Evolutionary conservation across 1,140 invertebrate species (phyloP).

Genomic region (Megathymus violae): DNA sequence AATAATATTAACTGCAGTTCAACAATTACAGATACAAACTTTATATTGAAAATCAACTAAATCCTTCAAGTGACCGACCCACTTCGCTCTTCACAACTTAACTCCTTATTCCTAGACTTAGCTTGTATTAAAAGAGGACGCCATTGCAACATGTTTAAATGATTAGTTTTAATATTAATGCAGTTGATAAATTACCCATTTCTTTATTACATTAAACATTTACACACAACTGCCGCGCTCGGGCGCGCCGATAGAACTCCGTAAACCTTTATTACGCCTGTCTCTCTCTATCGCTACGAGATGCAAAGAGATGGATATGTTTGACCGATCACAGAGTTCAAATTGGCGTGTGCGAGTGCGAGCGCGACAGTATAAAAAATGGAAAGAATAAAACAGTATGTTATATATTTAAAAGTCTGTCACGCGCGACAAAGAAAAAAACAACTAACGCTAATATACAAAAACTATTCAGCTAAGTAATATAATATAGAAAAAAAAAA

Average conservation of each 20-base stretch:
- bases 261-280: neutral
- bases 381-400: slow-evolving; percentile 5
- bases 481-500: slow-evolving; percentile 10
- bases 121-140: neutral
- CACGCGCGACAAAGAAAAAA: slow-evolving; percentile 28
- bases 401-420: slow-evolving; percentile 22
- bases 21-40: slow-evolving; percentile 1
- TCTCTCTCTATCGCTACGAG: neutral
- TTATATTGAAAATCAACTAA: slow-evolving; percentile 1
- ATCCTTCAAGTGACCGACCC: neutral
- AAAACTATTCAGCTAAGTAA: neutral
- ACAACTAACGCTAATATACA: slow-evolving; percentile 15
- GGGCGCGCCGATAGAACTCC: neutral
- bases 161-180: slow-evolving; percentile 11
- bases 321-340: neutral
- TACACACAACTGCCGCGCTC: slow-evolving; percentile 11
- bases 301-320: neutral
- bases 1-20: slow-evolving; percentile 34
- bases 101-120: neutral
- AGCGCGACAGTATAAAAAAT: neutral
- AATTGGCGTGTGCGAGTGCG: neutral
- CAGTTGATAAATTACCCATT: slow-evolving; percentile 23
- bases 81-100: neutral
- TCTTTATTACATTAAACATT: slow-evolving; percentile 15
- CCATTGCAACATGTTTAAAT: slow-evolving; percentile 1